phyloP scores from a whole-genome alignment of 2,888 invertebrate genomes.

The Caenorhabditis becei region DNA sequence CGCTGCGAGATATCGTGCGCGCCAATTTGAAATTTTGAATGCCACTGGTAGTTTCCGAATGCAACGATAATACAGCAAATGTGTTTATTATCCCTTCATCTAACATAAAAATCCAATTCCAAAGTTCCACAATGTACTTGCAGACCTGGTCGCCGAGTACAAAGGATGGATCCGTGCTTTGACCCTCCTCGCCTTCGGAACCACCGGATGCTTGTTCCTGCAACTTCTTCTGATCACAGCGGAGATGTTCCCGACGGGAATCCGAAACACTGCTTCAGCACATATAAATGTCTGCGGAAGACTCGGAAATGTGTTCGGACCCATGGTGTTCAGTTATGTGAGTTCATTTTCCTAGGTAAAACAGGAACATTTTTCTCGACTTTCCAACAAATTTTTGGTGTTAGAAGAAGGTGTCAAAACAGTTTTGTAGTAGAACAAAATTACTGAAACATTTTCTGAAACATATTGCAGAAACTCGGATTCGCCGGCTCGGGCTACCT shows the following conservation, averaged over 20 bases:
- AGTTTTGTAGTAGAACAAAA: too few species aligned
- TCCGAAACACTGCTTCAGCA: conserved; percentile 68
- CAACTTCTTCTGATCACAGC: conserved; percentile 63
- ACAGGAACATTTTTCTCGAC: too few species aligned
- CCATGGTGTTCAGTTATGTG: conserved; percentile 70
- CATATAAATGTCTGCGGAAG: conserved; percentile 71
- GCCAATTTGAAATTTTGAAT: too few species aligned
- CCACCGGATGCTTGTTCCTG: conserved; percentile 69
- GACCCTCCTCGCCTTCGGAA: conserved; percentile 70
- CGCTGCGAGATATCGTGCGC: too few species aligned
- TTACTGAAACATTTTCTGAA: too few species aligned
- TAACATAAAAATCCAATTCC: too few species aligned
- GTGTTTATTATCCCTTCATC: too few species aligned
- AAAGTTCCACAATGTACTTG: conserved; percentile 2
- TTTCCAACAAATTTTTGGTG: too few species aligned
- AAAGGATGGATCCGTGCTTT: conserved; percentile 52
- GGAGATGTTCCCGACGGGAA: conserved; percentile 72
- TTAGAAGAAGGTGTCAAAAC: too few species aligned
- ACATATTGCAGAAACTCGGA: conserved; percentile 54
- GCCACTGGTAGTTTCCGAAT: too few species aligned
- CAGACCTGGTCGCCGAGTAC: conserved; percentile 56
- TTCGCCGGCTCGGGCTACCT: conserved; percentile 63
- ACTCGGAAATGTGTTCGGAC: conserved; percentile 70
- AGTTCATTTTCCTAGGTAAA: conserved; percentile 1
- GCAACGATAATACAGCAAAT: too few species aligned